phyloP scores from a whole-genome alignment of 1,140 invertebrate genomes.

The Drosophila pseudoobscura region DNA sequence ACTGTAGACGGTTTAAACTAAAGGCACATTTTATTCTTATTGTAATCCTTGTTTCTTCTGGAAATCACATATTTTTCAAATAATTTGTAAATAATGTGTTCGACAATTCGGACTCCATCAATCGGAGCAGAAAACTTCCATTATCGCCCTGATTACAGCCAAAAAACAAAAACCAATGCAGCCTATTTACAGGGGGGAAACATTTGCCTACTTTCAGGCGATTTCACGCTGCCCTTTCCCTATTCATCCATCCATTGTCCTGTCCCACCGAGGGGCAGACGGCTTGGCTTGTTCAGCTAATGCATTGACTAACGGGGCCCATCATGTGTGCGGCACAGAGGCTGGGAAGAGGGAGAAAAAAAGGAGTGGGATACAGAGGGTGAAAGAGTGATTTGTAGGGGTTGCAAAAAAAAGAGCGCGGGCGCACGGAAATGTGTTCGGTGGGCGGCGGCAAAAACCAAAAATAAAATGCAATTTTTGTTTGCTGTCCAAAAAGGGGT shows the following conservation, averaged over 20 bases:
- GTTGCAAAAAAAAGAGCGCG: conserved; percentile 25
- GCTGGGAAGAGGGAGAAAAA: neutral
- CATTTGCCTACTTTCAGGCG: conserved; percentile 45
- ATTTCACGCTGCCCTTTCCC: conserved; percentile 3
- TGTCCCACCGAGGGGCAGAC: neutral
- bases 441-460: conserved; percentile 58
- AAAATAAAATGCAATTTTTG: conserved; percentile 82
- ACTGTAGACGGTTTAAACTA: no score
- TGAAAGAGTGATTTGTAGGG: conserved; percentile 48
- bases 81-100: no score
- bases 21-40: no score
- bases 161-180: conserved; percentile 26
- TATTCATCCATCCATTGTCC: neutral
- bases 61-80: no score
- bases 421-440: conserved; percentile 17
- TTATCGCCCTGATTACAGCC: neutral
- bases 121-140: neutral
- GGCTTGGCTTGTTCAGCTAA: conserved; percentile 37
- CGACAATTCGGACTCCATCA: neutral
- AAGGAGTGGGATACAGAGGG: neutral
- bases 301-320: conserved; percentile 73
- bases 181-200: conserved; percentile 38
- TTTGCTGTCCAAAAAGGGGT: conserved; percentile 57
- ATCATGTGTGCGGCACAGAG: conserved; percentile 44
- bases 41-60: no score